Evolutionary conservation across 1,140 invertebrate species (phyloP), one percentile per base, ranked within the genome.

Genomic region (Pseudoatta argentina): DNA sequence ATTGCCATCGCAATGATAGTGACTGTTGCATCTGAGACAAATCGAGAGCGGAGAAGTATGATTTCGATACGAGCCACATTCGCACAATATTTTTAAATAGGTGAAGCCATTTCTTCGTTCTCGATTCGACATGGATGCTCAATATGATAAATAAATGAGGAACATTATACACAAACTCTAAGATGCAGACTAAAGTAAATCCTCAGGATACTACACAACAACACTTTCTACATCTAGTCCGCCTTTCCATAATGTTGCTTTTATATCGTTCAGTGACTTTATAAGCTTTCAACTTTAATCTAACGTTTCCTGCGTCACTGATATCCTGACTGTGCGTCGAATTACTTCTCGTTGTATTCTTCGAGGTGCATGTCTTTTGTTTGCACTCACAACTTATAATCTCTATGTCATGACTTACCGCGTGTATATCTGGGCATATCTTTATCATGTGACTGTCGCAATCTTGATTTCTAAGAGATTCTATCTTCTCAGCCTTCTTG

Each of bases 201-300:
- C 10, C 48, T 93, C 85, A 95, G 51, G 87, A 94, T 57, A 95
- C 30, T 3, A 93, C 89, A 85, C 94, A 95, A 73, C 94, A 95
- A 85, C 93, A 94, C 75, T 92, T 94, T 59, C 87, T 86, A 76
- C 94, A 95, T 67, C 85, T 91, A 7, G 88, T 81, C 64, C 92
- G 91, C 61, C 91, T 93, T 8, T 34, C 77, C 0, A 91, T 82
- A 30, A 94, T 93, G 24, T 93, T 92, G 12, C 89, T 89, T 61
- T 93, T 94, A 72, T 91, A 94, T 51, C 90, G 92, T 59, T 94
- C 91, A 1, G 92, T 93, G 39, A 93, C 91, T 78, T 92, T 92
- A 59, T 91, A 92, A 34, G 91, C 93, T 81, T 93, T 94, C 24
- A 88, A 77, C 24, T 91, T 94, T 7, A 93, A 78, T 34, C 87